Evolutionary conservation across 2,888 invertebrate genomes (phyloP).

Genomic region (Tricholauxania praeusta): DNA sequence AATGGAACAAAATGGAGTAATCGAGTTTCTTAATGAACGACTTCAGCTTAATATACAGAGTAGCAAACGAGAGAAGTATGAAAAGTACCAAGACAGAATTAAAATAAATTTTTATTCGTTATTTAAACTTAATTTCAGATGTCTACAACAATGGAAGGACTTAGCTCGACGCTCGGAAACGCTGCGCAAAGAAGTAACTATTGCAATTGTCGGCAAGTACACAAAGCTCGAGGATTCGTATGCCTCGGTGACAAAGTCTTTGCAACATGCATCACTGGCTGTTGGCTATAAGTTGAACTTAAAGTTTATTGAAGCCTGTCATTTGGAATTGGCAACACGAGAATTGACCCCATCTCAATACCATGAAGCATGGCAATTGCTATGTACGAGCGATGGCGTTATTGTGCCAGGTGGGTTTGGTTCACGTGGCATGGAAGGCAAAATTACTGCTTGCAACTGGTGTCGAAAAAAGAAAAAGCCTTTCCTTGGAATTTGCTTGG

Average conservation of each 20-base stretch:
- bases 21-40: slow-evolving; percentile 85
- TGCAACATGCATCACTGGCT: slow-evolving; percentile 92
- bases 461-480: slow-evolving; percentile 92
- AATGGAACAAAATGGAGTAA: slow-evolving; percentile 91
- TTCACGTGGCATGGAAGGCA: slow-evolving; percentile 94
- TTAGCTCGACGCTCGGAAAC: slow-evolving; percentile 88
- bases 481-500: slow-evolving; percentile 96
- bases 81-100: background rate
- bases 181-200: slow-evolving; percentile 85
- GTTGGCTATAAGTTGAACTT: slow-evolving; percentile 87
- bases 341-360: slow-evolving; percentile 84
- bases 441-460: slow-evolving; percentile 93
- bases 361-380: slow-evolving; percentile 92
- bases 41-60: slow-evolving; percentile 80
- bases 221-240: slow-evolving; percentile 96
- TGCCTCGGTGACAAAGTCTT: slow-evolving; percentile 94
- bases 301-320: slow-evolving; percentile 91
- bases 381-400: slow-evolving; percentile 91
- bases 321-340: slow-evolving; percentile 82
- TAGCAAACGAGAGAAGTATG: slow-evolving; percentile 75
- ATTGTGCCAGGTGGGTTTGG: slow-evolving; percentile 99
- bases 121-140: slow-evolving; percentile 67
- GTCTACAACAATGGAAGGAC: slow-evolving; percentile 91
- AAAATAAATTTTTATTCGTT: slow-evolving; percentile 11
- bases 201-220: slow-evolving; percentile 96